These are phyloP conservation scores for Oncorhynchus nerka DNA, from an alignment of 2,113 vertebrate genomes.

Conservation along the genomic window DNA sequence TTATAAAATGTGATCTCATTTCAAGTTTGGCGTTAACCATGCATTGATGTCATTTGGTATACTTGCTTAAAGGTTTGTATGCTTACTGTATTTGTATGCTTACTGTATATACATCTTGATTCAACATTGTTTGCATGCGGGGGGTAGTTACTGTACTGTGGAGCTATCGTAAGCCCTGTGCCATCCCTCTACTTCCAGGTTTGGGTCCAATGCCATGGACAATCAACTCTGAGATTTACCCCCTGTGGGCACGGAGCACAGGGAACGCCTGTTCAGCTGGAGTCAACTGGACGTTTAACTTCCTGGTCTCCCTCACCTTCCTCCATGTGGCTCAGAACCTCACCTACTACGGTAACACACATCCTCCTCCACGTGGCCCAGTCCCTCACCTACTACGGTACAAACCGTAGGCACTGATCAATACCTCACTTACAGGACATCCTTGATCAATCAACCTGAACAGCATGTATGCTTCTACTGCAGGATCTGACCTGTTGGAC, in stretches of 20 bases:
- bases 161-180: not conserved
- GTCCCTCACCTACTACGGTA: constrained; percentile 95
- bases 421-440: constrained; percentile 14
- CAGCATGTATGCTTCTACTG: constrained; percentile 46
- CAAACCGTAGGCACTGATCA: constrained; percentile 6
- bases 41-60: too few species aligned
- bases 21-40: too few species aligned
- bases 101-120: too few species aligned
- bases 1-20: too few species aligned
- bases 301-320: constrained; percentile 93
- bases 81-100: too few species aligned
- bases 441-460: constrained; percentile 16
- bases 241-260: constrained; percentile 97
- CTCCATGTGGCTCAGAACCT: constrained; percentile 92
- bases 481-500: constrained; percentile 43
- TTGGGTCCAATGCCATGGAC: constrained; percentile 99
- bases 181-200: constrained; percentile 62
- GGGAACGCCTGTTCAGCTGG: constrained; percentile 95
- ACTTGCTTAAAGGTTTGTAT: too few species aligned
- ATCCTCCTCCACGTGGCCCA: constrained; percentile 94
- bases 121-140: too few species aligned
- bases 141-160: too few species aligned
- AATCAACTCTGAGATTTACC: constrained; percentile 97
- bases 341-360: constrained; percentile 78
- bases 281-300: constrained; percentile 96